phyloP scores from a whole-genome alignment of 2,888 invertebrate genomes.

The Coelinius sp. region DNA sequence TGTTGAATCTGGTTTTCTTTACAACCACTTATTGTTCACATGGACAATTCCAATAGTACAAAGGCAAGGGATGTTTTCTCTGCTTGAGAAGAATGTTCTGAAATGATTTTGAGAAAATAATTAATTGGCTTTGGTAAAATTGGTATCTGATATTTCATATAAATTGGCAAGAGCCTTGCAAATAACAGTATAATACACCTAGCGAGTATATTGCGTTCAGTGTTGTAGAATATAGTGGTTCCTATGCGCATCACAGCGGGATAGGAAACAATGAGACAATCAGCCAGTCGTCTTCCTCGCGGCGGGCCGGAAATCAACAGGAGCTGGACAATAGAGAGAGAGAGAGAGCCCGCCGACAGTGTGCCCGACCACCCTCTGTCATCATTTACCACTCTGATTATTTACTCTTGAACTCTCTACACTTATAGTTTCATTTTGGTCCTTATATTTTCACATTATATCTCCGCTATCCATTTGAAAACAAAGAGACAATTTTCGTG shows the following conservation, averaged over 20 bases:
- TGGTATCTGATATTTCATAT: constrained; percentile 1
- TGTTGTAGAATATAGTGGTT: constrained; percentile 15
- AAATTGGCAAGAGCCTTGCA: neutral
- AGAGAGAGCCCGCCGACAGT: no score
- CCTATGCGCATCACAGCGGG: constrained; percentile 24
- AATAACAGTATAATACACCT: neutral
- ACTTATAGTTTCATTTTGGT: neutral
- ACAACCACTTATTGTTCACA: neutral
- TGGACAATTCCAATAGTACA: neutral
- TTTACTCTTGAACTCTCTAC: constrained; percentile 17
- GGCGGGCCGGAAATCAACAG: constrained; percentile 42
- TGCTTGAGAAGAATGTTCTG: no score
- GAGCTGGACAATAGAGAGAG: constrained; percentile 31
- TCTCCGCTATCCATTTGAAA: neutral
- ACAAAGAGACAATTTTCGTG: no score
- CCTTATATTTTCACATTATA: neutral
- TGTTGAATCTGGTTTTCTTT: neutral
- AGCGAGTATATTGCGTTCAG: constrained; percentile 12
- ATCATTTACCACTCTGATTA: constrained; percentile 22
- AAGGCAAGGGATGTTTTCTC: no score
- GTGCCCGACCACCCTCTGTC: constrained; percentile 29
- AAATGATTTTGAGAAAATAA: no score
- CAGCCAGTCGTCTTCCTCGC: constrained; percentile 57
- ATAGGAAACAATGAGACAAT: constrained; percentile 70
- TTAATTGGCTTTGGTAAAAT: neutral